Base-by-base conservation (phyloP, 2,888 invertebrate species). In the Polia nebulosa region DNA sequence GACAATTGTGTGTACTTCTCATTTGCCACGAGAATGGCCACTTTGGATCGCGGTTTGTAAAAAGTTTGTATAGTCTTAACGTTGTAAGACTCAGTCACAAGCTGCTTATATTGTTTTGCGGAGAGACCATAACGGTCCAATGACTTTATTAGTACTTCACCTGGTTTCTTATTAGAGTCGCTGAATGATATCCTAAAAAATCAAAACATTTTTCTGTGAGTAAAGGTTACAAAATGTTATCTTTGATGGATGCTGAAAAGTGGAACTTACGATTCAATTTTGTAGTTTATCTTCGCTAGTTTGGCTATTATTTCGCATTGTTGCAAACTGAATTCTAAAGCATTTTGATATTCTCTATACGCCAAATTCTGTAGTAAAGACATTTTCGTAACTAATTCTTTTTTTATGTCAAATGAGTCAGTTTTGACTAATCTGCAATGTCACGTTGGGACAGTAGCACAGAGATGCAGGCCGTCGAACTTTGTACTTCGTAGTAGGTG, bases 1-100 rank as follows among this genome's bases (percentile, higher is more conserved):
- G 94, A 88, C 70, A 96, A 88, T 78, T 93, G 73, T 32, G 79
- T 78, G 70, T 96, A 96, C 80, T 90, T 92, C 36, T 95, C 91
- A 75, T 96, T 96, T 0, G 93, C 95, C 61, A 96, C 91, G 0
- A 96, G 84, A 62, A 96, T 90, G 1, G 96, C 96, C 22, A 96
- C 86, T 88, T 96, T 96, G 2, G 92, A 79, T 45, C 88, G 83
- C 0, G 94, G 95, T 61, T 83, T 89, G 75, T 93, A 94, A 60
- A 89, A 93, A n/a, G 89, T 90, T 2, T 81, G 72, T n/a, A 91
- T 85, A 0, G 88, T 84, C 85, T 90, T 91, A 13, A 85, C 62
- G 5, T 60, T 83, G n/a, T 58, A 55, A 0, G 83, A 88, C 22
- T 86, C 83, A 0, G 80, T 64, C 1, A 94, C 20, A 41, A 91